phyloP scores from a whole-genome alignment of 2,888 invertebrate genomes.

The Eristalis tenax region DNA sequence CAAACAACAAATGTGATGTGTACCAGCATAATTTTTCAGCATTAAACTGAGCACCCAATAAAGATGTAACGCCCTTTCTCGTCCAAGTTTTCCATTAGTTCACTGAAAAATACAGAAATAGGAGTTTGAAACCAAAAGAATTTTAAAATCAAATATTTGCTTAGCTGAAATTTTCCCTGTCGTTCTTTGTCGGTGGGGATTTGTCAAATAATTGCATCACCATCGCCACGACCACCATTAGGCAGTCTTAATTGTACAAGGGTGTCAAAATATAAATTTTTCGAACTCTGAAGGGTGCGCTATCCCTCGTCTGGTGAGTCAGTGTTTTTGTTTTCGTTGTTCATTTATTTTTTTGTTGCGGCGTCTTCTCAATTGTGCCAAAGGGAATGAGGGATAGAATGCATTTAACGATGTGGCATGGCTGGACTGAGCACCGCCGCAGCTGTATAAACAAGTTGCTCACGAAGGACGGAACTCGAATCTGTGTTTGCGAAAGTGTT shows the following conservation, averaged over 20 bases:
- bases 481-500: background rate
- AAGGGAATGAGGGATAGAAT: constrained; percentile 14
- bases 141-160: constrained; percentile 61
- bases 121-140: background rate
- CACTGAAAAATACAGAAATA: constrained; percentile 6
- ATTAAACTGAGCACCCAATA: constrained; percentile 71
- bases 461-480: background rate
- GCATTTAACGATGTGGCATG: constrained; percentile 20
- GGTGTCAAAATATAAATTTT: constrained; percentile 77
- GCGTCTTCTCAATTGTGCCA: background rate
- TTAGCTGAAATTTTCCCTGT: constrained; percentile 6
- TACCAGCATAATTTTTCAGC: constrained; percentile 79
- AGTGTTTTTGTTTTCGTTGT: constrained; percentile 16
- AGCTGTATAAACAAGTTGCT: constrained; percentile 77
- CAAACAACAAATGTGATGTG: constrained; percentile 72
- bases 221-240: constrained; percentile 52
- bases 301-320: constrained; percentile 18
- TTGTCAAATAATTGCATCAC: constrained; percentile 51
- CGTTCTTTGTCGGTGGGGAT: constrained; percentile 8
- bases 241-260: constrained; percentile 73
- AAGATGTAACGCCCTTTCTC: constrained; percentile 22
- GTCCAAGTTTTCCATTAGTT: background rate
- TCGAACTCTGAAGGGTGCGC: constrained; percentile 38
- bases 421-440: constrained; percentile 59
- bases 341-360: constrained; percentile 27